These are phyloP conservation scores for Stenurella melanura DNA, from an alignment of 2,888 invertebrate genomes.

Conservation along the genomic window DNA sequence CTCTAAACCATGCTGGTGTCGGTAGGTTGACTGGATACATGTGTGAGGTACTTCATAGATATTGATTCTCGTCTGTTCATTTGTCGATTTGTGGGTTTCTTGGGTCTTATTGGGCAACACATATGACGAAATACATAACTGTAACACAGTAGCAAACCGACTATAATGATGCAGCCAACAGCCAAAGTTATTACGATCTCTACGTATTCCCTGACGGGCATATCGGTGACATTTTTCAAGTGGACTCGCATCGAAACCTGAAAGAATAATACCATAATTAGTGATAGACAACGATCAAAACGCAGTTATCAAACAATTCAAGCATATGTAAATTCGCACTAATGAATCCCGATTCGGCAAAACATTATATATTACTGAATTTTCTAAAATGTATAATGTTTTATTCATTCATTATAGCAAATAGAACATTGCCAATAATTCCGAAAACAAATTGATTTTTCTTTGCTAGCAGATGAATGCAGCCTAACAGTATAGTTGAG, in stretches of 20 bases:
- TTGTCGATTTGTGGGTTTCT: slow-evolving; percentile 59
- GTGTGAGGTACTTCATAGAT: slow-evolving; percentile 78
- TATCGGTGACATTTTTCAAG: slow-evolving; percentile 35
- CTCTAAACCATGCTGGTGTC: slow-evolving; percentile 68
- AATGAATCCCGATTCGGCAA: too few relatives aligned
- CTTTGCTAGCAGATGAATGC: too few relatives aligned
- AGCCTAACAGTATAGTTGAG: too few relatives aligned
- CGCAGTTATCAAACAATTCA: too few relatives aligned
- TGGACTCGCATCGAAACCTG: slow-evolving; percentile 20
- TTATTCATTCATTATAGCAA: too few relatives aligned
- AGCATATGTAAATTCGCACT: too few relatives aligned
- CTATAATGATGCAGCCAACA: slow-evolving; percentile 78
- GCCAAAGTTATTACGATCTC: slow-evolving; percentile 78
- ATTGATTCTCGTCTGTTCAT: slow-evolving; percentile 74
- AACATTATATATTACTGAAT: too few relatives aligned
- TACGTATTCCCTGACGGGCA: slow-evolving; percentile 72
- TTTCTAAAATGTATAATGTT: too few relatives aligned
- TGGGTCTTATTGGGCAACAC: slow-evolving; percentile 73
- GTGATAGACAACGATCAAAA: not conserved
- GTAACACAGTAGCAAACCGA: slow-evolving; percentile 80
- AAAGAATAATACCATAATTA: not conserved
- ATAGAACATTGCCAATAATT: too few relatives aligned
- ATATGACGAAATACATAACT: slow-evolving; percentile 80
- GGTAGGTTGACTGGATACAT: slow-evolving; percentile 78
- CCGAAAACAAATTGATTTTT: too few relatives aligned